Evolutionary conservation across 2,888 invertebrate genomes (phyloP).

Genomic region (Quadroppia sp.): DNA sequence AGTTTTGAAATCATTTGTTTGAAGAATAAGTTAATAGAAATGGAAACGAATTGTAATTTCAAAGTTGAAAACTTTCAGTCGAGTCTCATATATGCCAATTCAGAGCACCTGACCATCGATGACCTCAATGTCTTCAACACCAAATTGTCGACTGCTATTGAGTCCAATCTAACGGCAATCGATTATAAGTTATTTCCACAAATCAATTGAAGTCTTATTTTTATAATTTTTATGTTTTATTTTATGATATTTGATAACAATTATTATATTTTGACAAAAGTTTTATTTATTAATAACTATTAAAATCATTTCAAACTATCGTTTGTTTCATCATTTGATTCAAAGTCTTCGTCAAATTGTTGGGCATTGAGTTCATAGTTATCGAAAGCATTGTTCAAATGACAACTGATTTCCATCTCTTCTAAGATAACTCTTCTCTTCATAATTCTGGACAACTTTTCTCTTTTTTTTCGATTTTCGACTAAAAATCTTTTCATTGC

Average conservation of each 20-base stretch:
- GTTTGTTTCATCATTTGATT: neutral
- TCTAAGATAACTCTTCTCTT: neutral
- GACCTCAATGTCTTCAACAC: neutral
- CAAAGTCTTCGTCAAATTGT: neutral
- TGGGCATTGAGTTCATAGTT: neutral
- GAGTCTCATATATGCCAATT: neutral
- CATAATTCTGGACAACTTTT: conserved; percentile 18
- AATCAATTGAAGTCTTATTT: neutral
- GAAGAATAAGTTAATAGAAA: neutral
- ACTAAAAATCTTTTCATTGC: conserved; percentile 39
- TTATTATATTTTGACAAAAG: no score
- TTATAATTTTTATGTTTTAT: neutral
- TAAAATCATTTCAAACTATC: no score
- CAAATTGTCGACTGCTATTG: neutral
- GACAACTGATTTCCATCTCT: neutral
- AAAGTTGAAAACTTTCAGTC: conserved; percentile 35
- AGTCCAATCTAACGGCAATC: neutral
- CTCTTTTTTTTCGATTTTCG: conserved; percentile 32
- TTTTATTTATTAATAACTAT: no score
- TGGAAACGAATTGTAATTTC: conserved; percentile 35
- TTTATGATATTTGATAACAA: no score
- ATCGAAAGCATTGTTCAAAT: neutral
- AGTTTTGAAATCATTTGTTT: conserved; percentile 11
- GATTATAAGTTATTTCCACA: conserved; percentile 20
- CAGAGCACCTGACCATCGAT: conserved; percentile 1